These are phyloP conservation scores for Morinoia aosen DNA, from an alignment of 2,888 invertebrate species.

Conservation along the genomic window DNA sequence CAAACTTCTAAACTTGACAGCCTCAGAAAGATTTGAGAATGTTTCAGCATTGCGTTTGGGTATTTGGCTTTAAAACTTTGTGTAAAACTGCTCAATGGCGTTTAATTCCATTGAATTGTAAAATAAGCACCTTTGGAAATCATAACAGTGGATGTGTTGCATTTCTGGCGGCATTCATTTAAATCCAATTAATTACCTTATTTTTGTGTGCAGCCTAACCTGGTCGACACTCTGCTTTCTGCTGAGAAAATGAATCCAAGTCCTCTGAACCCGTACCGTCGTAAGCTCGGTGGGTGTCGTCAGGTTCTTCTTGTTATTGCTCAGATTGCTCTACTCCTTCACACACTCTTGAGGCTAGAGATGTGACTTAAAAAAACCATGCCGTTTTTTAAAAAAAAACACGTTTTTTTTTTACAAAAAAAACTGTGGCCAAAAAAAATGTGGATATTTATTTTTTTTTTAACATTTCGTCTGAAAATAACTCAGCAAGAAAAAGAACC, in stretches of 20 bases:
- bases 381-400: too few species aligned
- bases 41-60: not conserved
- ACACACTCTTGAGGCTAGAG: too few species aligned
- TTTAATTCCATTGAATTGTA: not conserved
- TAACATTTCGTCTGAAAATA: too few species aligned
- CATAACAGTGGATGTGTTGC: not conserved
- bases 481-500: too few species aligned
- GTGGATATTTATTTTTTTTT: too few species aligned
- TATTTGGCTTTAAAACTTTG: too few species aligned
- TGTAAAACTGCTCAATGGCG: too few species aligned
- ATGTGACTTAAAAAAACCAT: too few species aligned
- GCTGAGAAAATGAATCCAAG: conserved; percentile 62
- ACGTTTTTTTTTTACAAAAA: too few species aligned
- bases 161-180: not conserved
- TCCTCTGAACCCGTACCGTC: conserved; percentile 64
- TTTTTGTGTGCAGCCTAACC: conserved; percentile 56
- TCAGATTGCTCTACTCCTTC: too few species aligned
- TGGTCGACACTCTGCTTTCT: conserved; percentile 63
- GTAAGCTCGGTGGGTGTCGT: conserved; percentile 62
- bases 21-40: not conserved
- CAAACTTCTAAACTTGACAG: too few species aligned
- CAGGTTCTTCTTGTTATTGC: not conserved
- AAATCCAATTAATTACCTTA: not conserved
- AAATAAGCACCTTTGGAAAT: not conserved
- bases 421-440: too few species aligned